Base-by-base conservation (phyloP, 2,797 vertebrate genomes). In the Alectoris magna region DNA sequence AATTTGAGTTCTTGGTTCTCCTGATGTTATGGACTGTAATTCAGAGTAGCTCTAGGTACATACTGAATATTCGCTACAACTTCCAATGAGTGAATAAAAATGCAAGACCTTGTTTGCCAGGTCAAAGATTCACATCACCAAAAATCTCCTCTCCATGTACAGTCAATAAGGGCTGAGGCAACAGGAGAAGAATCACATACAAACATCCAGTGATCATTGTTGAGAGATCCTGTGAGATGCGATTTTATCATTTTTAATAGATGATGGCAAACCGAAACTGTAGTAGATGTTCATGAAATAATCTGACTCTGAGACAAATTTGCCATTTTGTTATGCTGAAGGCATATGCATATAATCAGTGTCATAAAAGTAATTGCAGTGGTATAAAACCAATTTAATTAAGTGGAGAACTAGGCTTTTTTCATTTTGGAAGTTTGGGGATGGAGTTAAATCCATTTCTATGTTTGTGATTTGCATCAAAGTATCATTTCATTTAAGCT, bases 401-500 rank as follows among this genome's bases (percentile, higher is more conserved):
- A 78, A 83, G 63, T 77, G 23, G 26, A 70, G 78, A 63, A 43
- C 34, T 39, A 49, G 41, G 14, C 27, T 56, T 71, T 71, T 51
- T 16, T 77, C 41, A n/a, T 43, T 55, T 46, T 56, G 59, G 44
- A 36, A 63, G 6, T 72, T 41, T 41, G 12, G 13, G 19, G n/a
- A 22, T 58, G 75, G 59, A 36, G 10, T 75, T 90, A n/a, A 63
- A 39, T 23, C 13, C 36, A 3, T 38, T 38, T 60, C 15, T n/a
- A 14, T 55, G 49, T 62, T 78, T 69, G 21, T 64, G 56, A 71
- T 87, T 87, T 88, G 9, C 24, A 67, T 88, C 22, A 48, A 56
- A 4, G 2, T 87, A 48, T 90, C 80, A 49, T 74, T 93, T 94
- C 26, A 39, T 87, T 74, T 85, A 77, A 27, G 49, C 58, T 91